Base-by-base conservation (phyloP, 35 echinoderm and acorn worm species). In the Eucidaris tribuloides region DNA sequence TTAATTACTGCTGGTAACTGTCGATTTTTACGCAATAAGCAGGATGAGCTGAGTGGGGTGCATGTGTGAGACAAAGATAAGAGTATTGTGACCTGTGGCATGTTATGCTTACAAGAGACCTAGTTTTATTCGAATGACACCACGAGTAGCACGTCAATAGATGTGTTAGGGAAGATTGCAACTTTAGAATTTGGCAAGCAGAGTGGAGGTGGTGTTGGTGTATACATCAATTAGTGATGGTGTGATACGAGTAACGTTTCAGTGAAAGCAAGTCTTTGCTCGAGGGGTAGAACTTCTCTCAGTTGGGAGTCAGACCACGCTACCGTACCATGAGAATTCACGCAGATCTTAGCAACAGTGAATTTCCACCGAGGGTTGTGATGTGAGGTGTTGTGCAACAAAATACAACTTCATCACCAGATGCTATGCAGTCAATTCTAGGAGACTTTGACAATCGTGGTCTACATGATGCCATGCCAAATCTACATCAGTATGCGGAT, bases 261-360 rank as follows among this genome's bases (percentile, higher is more conserved):
- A 27, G 42, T 88, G 19, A 81, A 65, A 70, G 44, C 42, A 35
- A 64, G 49, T 55, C 18, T 81, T 7, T 88, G 86, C 49, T 65
- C 78, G 30, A 36, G 42, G 7, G 78, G 81, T 81, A 49, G 80
- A 7, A 78, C 80, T 30, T 44, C 81, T 29, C 43, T 88, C 7
- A 68, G 33, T 58, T 88, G 2, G 33, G 54, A 17, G 55, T 81
- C 13, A 39, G 86, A 39, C 78, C 77, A 45, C 79, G 55, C 36
- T 88, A 81, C 50, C 59, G n/a, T 88, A 64, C 86, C 77, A 28
- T 28, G 62, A 45, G 62, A 81, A 56, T 68, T 88, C 45, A 29
- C 72, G 28, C 85, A 79, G 72, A 34, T 88, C 7, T 88, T 88
- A 44, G 38, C 43, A 41, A 77, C 71, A 35, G 71, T 77, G 32